phyloP scores from a whole-genome alignment of 2,113 vertebrate species.

The Anarrhichthys ocellatus region DNA sequence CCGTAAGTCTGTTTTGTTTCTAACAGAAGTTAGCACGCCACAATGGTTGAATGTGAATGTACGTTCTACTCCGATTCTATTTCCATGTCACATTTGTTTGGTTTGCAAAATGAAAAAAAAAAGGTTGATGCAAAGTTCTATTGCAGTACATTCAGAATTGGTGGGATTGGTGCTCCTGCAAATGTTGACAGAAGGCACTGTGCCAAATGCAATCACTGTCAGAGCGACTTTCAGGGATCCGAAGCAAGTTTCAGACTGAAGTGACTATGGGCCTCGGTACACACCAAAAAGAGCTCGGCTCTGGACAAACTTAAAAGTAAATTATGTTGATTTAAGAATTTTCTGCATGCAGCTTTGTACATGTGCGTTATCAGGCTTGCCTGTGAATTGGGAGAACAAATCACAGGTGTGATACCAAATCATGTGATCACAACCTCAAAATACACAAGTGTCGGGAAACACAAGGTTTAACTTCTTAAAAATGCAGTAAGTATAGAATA shows the following conservation, averaged over 20 bases:
- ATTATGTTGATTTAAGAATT: neutral
- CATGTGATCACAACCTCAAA: neutral
- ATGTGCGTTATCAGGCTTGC: neutral
- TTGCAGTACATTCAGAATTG: constrained; percentile 6
- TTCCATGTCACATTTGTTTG: constrained; percentile 16
- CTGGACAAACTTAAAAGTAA: constrained; percentile 4
- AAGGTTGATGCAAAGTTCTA: neutral
- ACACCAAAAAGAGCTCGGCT: neutral
- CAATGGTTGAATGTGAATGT: neutral
- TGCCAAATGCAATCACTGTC: constrained; percentile 24
- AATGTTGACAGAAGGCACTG: neutral
- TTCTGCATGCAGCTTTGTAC: neutral
- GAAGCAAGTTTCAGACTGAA: constrained; percentile 6
- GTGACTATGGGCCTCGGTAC: neutral
- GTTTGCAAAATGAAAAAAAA: constrained; percentile 13
- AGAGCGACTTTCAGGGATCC: constrained; percentile 6
- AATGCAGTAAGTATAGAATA: neutral
- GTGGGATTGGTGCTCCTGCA: neutral
- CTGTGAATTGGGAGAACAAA: neutral
- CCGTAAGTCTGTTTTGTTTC: no score
- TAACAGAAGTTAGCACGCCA: no score
- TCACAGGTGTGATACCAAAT: neutral
- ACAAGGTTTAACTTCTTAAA: neutral
- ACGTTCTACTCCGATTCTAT: neutral
- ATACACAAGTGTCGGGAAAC: neutral